phyloP scores from a whole-genome alignment of 2,113 vertebrate species.

The Theristicus caerulescens region DNA sequence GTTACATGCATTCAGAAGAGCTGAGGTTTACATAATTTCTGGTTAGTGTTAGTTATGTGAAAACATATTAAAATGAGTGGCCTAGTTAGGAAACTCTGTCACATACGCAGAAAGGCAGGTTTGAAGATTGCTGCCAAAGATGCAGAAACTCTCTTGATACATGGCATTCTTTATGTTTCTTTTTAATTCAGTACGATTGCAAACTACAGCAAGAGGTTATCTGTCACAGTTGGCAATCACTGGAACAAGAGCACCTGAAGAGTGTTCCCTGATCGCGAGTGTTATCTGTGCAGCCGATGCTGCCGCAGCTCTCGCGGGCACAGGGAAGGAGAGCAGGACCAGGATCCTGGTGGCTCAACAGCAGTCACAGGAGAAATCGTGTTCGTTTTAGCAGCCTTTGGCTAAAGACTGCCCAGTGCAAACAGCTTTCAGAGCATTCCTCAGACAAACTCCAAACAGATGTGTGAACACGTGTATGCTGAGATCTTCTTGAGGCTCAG shows the following conservation, averaged over 20 bases:
- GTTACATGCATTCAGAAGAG: conserved; percentile 44
- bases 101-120: background rate
- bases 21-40: conserved; percentile 64
- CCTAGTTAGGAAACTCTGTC: conserved; percentile 52
- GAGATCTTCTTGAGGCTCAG: background rate
- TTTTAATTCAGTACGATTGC: background rate
- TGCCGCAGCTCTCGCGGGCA: rapidly evolving
- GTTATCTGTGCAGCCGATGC: background rate
- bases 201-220: background rate
- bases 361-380: background rate
- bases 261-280: background rate
- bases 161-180: background rate
- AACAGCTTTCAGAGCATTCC: background rate
- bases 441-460: background rate
- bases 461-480: rapidly evolving
- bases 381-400: background rate
- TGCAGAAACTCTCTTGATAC: background rate
- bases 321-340: background rate
- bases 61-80: conserved; percentile 48
- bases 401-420: background rate
- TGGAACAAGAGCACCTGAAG: background rate
- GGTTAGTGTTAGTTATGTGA: conserved; percentile 52
- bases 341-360: background rate
- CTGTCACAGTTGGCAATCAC: rapidly evolving
- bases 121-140: background rate